A percentile compares a stretch with the other conserved stretches of the same genome.
Evolutionary conservation across 2,797 vertebrate genomes (phyloP).

Genomic region (Linurgus olivaceus): DNA sequence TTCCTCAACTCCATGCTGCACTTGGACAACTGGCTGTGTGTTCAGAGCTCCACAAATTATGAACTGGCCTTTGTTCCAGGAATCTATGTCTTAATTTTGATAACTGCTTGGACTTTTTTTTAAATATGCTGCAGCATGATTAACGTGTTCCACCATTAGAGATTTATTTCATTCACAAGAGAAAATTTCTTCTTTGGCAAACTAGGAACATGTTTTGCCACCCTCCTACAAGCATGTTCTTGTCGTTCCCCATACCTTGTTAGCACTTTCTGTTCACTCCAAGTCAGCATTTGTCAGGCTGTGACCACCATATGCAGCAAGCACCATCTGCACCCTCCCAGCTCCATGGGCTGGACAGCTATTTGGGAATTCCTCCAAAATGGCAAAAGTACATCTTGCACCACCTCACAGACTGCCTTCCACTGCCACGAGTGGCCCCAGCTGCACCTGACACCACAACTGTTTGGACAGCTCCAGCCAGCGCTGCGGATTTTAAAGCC

Average conservation of each 20-base stretch:
- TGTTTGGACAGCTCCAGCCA: slow-evolving; percentile 76
- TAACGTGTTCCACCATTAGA: neutral
- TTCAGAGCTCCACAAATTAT: neutral
- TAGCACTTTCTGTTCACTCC: neutral
- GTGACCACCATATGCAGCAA: slow-evolving; percentile 51
- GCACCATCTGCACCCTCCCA: slow-evolving; percentile 33
- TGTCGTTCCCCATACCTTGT: slow-evolving; percentile 40
- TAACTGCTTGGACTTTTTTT: neutral
- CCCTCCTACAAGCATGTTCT: neutral
- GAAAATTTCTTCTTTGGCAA: neutral
- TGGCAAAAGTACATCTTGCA: slow-evolving; percentile 50
- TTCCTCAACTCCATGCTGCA: neutral
- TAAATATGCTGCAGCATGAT: neutral
- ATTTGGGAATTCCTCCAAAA: slow-evolving; percentile 64
- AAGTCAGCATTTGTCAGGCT: neutral
- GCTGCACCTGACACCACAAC: slow-evolving; percentile 87
- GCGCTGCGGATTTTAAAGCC: slow-evolving; percentile 83
- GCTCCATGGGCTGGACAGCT: slow-evolving; percentile 28
- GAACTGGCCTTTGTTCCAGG: neutral
- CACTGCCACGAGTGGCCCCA: slow-evolving; percentile 63
- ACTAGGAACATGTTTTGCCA: neutral
- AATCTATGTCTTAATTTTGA: neutral
- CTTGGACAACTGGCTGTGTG: neutral
- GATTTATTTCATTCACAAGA: neutral
- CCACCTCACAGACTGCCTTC: slow-evolving; percentile 54